These are phyloP conservation scores for Climacteris rufus DNA, from an alignment of 2,113 vertebrate genomes.

Conservation along the genomic window DNA sequence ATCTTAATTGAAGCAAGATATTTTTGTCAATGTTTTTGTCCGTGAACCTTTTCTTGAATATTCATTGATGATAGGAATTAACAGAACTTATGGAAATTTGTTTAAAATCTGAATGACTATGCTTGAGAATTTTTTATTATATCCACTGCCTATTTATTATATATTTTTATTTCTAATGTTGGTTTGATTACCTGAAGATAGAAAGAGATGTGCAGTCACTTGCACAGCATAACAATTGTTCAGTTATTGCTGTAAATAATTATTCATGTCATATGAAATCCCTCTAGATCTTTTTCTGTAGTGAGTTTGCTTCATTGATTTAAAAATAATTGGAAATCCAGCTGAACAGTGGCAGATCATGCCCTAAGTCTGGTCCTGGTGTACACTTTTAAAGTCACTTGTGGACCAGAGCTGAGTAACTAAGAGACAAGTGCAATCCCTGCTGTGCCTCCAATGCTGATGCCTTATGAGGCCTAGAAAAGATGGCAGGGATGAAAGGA, in stretches of 20 bases:
- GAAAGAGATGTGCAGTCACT: neutral
- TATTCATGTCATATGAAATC: neutral
- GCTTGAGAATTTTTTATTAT: neutral
- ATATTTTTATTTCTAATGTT: neutral
- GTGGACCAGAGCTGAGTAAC: neutral
- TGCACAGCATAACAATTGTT: neutral
- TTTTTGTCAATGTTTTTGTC: neutral
- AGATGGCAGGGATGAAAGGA: neutral
- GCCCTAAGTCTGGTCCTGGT: neutral
- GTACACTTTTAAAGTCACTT: neutral
- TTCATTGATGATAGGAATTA: neutral
- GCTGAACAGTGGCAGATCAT: neutral
- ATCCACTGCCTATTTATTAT: neutral
- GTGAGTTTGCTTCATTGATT: neutral
- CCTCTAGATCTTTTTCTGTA: neutral
- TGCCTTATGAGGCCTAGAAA: neutral
- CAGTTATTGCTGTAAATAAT: neutral
- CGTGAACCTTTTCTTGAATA: conserved; percentile 16
- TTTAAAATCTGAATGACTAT: neutral
- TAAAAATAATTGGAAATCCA: neutral
- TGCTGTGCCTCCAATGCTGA: neutral
- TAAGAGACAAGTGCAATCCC: neutral
- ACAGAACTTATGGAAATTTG: neutral
- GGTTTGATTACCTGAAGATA: neutral
- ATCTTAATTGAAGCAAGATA: neutral